Evolutionary conservation across 1,140 invertebrate genomes (phyloP), one percentile per base, ranked within the genome.

Genomic region (Temnothorax curvispinosus): DNA sequence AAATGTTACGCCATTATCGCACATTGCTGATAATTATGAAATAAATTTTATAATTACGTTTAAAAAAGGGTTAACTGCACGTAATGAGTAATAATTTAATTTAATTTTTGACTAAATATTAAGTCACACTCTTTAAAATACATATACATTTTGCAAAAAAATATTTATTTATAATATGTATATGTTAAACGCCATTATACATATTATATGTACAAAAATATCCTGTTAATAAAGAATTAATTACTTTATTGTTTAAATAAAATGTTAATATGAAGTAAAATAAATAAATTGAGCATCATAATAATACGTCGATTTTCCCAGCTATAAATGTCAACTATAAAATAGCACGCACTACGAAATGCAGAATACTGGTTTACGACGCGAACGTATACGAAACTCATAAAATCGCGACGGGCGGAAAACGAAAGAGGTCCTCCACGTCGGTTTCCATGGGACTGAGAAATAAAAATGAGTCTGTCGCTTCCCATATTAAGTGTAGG

Each of bases 401-500:
- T 77, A 84, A 88, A 91, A 90, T 90, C 89, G 89, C 87, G 85
- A 78, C 78, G 69, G 85, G 35, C 47, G 67, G 65, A 86, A 88
- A 67, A 85, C 56, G 86, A 86, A 88, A 82, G 85, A 87, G 84
- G 86, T 81, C 82, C 74, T 69, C 78, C 58, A 69, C 62, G 88
- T 87, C 69, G 64, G 87, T 85, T 88, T 87, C 87, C 75, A 89
- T 88, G 87, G 88, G 88, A 92, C 87, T 89, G 92, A 92, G 89
- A 92, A 92, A 93, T 93, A 92, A 92, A 92, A 92, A 92, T 93
- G 92, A 87, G 86, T 89, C 91, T 92, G 92, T 93, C 92, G 90
- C 92, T 92, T 89, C 91, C 92, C 89, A 91, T 92, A 92, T 93
- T 92, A 93, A 93, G 92, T 91, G 92, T 91, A 92, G 92, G 91